Evolutionary conservation across 2,797 vertebrate species (phyloP), one percentile per base, ranked within the genome.

Genomic region (Urosaurus nigricauda): DNA sequence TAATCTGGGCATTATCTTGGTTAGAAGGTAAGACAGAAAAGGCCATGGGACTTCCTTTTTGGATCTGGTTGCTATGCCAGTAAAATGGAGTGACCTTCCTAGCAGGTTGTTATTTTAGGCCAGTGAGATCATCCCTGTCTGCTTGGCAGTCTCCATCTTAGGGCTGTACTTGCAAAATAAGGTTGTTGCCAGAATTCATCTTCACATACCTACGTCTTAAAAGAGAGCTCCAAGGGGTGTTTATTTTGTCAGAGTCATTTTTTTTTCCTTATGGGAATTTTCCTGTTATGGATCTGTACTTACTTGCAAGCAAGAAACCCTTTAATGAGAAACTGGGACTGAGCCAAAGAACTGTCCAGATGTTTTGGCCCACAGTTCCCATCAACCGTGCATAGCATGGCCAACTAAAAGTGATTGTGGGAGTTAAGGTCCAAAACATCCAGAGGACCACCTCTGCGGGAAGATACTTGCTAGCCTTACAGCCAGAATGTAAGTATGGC

Each of bases 111-210:
- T 96, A 93, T 96, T 97, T 96, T 95, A 96, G 94, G 91, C 92
- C 14, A 83, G 92, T 97, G 96, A 97, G 94, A 94, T 97, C 97
- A 97, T 94, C 90, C 93, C 95, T 68, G 96, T 97, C 96, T 97
- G 88, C 96, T 91, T 97, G 97, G 96, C 97, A 96, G 89, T 90
- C 24, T 77, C 84, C 75, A 83, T 53, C 83, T 91, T 92, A 93
- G 80, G 94, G 92, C 95, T 92, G 91, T 94, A 96, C 94, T 93
- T 90, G 87, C 93, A 93, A 96, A 90, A 29, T 91, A 90, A 90
- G 70, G 83, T 88, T 87, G 37, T 81, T 95, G 96, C 95, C 96
- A 97, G 94, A 93, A 90, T 86, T 93, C 92, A 92, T 95, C 93
- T 95, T 90, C 87, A 94, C 92, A 89, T 94, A 93, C 94, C 91